Conservation (phyloP, 64 coral and sea anemone species). For the Anthopleura sola region DNA sequence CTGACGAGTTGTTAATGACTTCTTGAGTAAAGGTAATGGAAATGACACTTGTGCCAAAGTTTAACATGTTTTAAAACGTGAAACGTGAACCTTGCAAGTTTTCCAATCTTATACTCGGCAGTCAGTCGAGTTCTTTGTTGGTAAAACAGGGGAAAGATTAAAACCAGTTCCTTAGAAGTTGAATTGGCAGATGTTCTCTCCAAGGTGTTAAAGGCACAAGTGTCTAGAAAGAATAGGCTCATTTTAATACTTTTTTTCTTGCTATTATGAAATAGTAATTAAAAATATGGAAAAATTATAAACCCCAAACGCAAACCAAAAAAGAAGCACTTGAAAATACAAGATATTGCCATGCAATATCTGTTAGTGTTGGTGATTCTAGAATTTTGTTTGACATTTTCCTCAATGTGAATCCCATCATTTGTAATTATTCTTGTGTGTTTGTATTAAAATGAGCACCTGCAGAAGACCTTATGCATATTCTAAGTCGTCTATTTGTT, state of each 20-base stretch:
- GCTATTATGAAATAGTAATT: background rate
- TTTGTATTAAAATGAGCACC: slow-evolving; percentile 14
- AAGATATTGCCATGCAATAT: background rate
- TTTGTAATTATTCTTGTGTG: background rate
- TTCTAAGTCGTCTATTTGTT: background rate
- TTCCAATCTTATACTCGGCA: background rate
- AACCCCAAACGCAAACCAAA: background rate
- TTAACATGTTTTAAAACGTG: background rate
- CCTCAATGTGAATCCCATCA: background rate
- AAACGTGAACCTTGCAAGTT: background rate
- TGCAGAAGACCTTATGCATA: background rate
- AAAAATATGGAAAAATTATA: no score
- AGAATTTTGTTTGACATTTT: background rate
- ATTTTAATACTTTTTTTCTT: background rate
- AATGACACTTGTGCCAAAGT: background rate
- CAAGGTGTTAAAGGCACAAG: background rate
- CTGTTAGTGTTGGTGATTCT: background rate
- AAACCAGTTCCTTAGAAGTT: background rate
- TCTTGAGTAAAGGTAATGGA: background rate
- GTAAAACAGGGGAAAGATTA: no score
- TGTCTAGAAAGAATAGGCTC: background rate
- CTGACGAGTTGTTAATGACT: no score
- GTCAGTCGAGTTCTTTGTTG: background rate
- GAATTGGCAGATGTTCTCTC: background rate
- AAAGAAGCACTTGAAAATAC: background rate